Percentiles rank a stretch among this genome's conserved stretches.
phyloP scores from a whole-genome alignment of 2,797 vertebrate genomes.

The Semotilus atromaculatus region DNA sequence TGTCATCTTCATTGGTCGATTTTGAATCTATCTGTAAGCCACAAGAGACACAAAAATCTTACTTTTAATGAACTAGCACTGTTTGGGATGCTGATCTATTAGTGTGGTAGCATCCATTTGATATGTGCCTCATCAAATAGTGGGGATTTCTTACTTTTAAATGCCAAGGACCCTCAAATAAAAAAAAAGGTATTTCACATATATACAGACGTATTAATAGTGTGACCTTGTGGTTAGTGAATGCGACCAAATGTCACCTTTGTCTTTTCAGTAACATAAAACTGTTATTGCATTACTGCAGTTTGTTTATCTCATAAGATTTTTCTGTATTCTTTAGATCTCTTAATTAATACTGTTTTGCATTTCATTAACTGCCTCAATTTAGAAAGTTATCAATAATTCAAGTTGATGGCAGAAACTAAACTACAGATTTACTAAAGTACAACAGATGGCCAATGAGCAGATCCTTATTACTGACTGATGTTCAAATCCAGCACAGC shows the following conservation, averaged over 20 bases:
- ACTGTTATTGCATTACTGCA: neutral
- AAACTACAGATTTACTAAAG: constrained; percentile 15
- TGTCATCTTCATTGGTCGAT: neutral
- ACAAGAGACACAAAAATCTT: neutral
- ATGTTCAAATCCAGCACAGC: constrained; percentile 15
- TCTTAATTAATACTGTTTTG: constrained; percentile 17
- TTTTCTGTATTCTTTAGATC: neutral
- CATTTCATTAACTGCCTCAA: constrained; percentile 37
- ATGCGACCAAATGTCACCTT: neutral
- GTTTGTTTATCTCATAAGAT: constrained; percentile 13
- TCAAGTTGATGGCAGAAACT: constrained; percentile 32
- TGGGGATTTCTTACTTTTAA: neutral
- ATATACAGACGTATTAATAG: too few species aligned
- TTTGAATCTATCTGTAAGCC: neutral
- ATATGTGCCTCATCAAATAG: neutral
- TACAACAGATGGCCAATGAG: constrained; percentile 36
- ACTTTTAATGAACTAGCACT: neutral
- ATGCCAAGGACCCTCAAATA: neutral
- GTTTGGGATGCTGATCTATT: neutral
- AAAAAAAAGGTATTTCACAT: too few species aligned
- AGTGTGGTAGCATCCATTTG: neutral
- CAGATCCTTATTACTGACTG: constrained; percentile 23
- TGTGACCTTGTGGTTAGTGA: neutral
- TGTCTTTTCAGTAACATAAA: neutral
- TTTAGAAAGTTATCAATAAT: constrained; percentile 43